phyloP scores from a whole-genome alignment of 1,140 invertebrate genomes.

The Penaeus vannamei region DNA sequence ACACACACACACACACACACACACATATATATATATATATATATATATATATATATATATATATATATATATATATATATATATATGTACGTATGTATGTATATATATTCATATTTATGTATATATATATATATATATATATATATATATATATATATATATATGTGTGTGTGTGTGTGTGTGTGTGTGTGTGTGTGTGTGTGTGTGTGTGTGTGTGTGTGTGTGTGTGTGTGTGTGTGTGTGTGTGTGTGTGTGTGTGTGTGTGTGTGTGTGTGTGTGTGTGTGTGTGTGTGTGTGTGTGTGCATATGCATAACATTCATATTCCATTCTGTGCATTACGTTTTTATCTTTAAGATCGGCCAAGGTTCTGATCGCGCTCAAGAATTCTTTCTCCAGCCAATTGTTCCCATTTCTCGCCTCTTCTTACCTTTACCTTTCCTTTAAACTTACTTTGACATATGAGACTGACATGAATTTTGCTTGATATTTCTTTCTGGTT shows the following conservation, averaged over 20 bases:
- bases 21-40: background rate
- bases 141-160: too few relatives aligned
- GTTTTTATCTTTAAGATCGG: too few relatives aligned
- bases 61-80: constrained; percentile 20
- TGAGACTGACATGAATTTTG: too few relatives aligned
- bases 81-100: constrained; percentile 21
- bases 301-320: too few relatives aligned
- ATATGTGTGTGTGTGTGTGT: background rate
- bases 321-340: too few relatives aligned
- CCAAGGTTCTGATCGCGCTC: too few relatives aligned
- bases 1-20: background rate
- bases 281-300: constrained; percentile 22
- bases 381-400: too few relatives aligned
- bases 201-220: background rate
- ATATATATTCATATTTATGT: constrained; percentile 18
- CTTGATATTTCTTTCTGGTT: too few relatives aligned
- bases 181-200: background rate
- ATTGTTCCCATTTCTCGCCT: too few relatives aligned
- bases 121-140: too few relatives aligned
- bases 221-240: background rate
- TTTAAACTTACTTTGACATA: too few relatives aligned
- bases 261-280: background rate
- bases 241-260: background rate
- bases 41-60: constrained; percentile 34
- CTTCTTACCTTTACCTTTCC: too few relatives aligned